phyloP scores from a whole-genome alignment of 2,888 invertebrate genomes.

The Apamea monoglypha region DNA sequence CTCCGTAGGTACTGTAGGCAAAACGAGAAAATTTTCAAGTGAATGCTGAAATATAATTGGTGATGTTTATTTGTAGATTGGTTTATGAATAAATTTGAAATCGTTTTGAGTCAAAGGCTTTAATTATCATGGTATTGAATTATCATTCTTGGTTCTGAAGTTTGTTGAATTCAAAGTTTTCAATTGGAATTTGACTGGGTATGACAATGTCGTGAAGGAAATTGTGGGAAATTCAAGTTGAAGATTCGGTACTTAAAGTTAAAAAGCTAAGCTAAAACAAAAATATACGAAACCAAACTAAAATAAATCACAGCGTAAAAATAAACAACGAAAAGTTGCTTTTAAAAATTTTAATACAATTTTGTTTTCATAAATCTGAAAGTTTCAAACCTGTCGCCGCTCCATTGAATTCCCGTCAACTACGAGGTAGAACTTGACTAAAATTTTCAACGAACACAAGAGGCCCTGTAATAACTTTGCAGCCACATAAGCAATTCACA shows the following conservation, averaged over 20 bases:
- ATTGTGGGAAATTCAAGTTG: background rate
- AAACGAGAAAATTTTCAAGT: slow-evolving; percentile 59
- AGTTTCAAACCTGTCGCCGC: slow-evolving; percentile 8
- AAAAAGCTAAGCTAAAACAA: background rate
- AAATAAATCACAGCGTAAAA: background rate
- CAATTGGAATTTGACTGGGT: slow-evolving; percentile 6
- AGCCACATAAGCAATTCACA: slow-evolving; percentile 48
- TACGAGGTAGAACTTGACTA: slow-evolving; percentile 12
- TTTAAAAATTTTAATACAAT: background rate
- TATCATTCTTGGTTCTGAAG: slow-evolving; percentile 24
- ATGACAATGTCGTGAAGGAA: slow-evolving; percentile 1
- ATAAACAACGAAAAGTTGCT: background rate
- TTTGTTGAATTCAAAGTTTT: slow-evolving; percentile 8
- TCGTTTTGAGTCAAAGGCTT: slow-evolving; percentile 28
- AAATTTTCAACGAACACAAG: slow-evolving; percentile 24
- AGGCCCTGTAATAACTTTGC: slow-evolving; percentile 34
- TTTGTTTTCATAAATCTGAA: slow-evolving; percentile 7
- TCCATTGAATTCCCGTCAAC: slow-evolving; percentile 30
- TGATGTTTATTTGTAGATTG: slow-evolving; percentile 35
- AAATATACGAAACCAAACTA: background rate
- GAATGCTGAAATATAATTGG: slow-evolving; percentile 57
- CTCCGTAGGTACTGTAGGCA: slow-evolving; percentile 4
- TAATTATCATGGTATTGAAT: slow-evolving; percentile 25
- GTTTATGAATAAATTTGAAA: slow-evolving; percentile 34
- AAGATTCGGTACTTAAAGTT: background rate